phyloP scores from a whole-genome alignment of 2,888 invertebrate genomes.

The Parascotia fuliginaria region DNA sequence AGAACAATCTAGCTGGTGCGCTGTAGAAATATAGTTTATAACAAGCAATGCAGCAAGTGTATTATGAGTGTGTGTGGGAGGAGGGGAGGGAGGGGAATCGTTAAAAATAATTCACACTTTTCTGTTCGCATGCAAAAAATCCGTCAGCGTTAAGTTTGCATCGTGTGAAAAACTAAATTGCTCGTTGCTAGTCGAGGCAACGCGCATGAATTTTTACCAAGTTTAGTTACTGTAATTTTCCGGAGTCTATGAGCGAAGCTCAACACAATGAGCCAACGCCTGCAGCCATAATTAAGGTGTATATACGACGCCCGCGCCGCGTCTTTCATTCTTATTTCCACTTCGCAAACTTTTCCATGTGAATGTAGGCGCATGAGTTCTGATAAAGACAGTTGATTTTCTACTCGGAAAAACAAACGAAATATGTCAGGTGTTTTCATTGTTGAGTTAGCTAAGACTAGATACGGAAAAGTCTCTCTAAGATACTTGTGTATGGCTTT shows the following conservation, averaged over 20 bases:
- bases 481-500: too few relatives aligned
- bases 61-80: slow-evolving; percentile 16
- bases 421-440: neutral
- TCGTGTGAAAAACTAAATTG: slow-evolving; percentile 47
- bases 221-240: slow-evolving; percentile 76
- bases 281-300: slow-evolving; percentile 72
- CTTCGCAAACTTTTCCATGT: slow-evolving; percentile 46
- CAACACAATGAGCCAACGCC: slow-evolving; percentile 67
- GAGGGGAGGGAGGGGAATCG: slow-evolving; percentile 16
- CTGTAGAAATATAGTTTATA: slow-evolving; percentile 26
- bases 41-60: slow-evolving; percentile 25
- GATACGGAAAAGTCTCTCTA: neutral
- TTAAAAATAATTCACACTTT: slow-evolving; percentile 33
- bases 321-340: slow-evolving; percentile 54
- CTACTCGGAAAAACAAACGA: neutral
- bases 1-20: slow-evolving; percentile 20
- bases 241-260: slow-evolving; percentile 59
- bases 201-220: slow-evolving; percentile 56
- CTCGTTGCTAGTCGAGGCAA: slow-evolving; percentile 32
- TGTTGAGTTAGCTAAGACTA: neutral
- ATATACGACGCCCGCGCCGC: slow-evolving; percentile 44
- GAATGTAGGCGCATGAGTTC: slow-evolving; percentile 38
- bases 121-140: slow-evolving; percentile 20
- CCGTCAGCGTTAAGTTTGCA: slow-evolving; percentile 27
- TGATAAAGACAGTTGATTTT: slow-evolving; percentile 7